Conservation (phyloP, 1,140 invertebrate genomes). For the Drosophila triauraria region DNA sequence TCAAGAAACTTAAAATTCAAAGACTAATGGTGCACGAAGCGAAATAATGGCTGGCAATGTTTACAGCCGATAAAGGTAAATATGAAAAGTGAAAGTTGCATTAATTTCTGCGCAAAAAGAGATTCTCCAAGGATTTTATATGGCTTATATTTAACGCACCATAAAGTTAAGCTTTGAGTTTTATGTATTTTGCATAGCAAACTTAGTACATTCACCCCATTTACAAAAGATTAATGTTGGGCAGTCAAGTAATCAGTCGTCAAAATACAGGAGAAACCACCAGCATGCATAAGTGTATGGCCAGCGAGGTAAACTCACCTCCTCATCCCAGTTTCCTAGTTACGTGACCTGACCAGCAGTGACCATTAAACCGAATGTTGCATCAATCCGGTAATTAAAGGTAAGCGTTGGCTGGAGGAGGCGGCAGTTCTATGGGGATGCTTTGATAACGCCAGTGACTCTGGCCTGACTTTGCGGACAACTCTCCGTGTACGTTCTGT, state of each 20-base stretch:
- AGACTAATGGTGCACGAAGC: slow-evolving; percentile 20
- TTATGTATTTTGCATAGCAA: neutral
- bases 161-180: neutral
- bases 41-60: slow-evolving; percentile 11
- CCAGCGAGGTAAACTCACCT: neutral
- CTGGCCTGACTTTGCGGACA: slow-evolving; percentile 35
- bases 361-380: slow-evolving; percentile 75
- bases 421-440: slow-evolving; percentile 8
- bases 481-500: slow-evolving; percentile 18
- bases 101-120: slow-evolving; percentile 6
- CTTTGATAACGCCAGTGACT: slow-evolving; percentile 33
- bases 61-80: slow-evolving; percentile 7
- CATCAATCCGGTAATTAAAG: slow-evolving; percentile 74
- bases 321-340: slow-evolving; percentile 3
- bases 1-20: slow-evolving; percentile 29
- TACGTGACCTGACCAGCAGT: slow-evolving; percentile 50
- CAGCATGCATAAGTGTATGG: neutral
- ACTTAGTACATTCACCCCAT: neutral
- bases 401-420: slow-evolving; percentile 54
- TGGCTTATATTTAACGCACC: neutral
- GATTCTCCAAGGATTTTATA: neutral
- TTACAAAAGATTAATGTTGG: neutral
- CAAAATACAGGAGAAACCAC: neutral
- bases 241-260: neutral
- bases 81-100: slow-evolving; percentile 35